A percentile compares a stretch with the other conserved stretches of the same genome.
These are phyloP conservation scores for Arctopsyche grandis DNA, from an alignment of 1,140 invertebrate species.

Conservation along the genomic window DNA sequence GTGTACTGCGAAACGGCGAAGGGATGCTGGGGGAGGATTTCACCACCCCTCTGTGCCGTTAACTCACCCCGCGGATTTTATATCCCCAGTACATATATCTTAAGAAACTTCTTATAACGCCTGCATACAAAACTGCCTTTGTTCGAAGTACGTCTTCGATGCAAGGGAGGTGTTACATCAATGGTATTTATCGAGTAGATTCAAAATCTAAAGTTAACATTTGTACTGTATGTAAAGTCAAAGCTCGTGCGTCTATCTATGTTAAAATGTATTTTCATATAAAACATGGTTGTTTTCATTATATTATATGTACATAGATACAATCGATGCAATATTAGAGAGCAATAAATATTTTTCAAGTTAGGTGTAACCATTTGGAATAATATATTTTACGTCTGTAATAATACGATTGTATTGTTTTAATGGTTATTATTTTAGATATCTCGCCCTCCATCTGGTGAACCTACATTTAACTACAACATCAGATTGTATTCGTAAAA, in stretches of 20 bases:
- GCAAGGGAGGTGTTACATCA: background rate
- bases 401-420: conserved; percentile 10
- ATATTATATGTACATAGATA: no score
- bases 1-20: background rate
- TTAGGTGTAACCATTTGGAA: background rate
- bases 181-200: conserved; percentile 20
- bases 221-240: no score
- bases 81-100: conserved; percentile 22
- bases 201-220: conserved; percentile 6
- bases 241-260: no score
- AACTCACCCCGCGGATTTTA: conserved; percentile 24
- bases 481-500: no score
- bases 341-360: no score
- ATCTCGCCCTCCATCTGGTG: background rate
- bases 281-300: no score
- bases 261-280: no score
- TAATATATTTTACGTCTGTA: background rate
- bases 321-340: no score
- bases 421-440: conserved; percentile 9
- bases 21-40: background rate
- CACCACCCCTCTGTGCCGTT: background rate
- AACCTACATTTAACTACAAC: background rate
- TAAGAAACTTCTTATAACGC: conserved; percentile 32
- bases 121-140: conserved; percentile 38
- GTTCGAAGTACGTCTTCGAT: conserved; percentile 21